Base-by-base conservation (phyloP, 2,888 invertebrate species). In the Meloe dianella region DNA sequence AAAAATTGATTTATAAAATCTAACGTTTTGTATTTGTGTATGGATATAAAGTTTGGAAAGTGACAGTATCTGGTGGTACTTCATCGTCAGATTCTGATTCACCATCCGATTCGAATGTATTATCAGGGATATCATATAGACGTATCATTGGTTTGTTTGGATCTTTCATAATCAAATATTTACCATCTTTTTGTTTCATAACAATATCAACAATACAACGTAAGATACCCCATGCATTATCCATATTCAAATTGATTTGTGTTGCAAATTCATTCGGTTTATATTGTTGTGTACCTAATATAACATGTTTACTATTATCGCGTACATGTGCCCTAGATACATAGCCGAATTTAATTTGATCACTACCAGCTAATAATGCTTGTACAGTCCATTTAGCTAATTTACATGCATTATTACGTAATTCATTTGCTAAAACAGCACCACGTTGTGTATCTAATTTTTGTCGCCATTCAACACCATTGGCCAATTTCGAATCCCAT, bases 321-420 rank as follows among this genome's bases (percentile, higher is more conserved):
- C 97, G 91, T 9, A 96, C 92, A 82, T 94, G 94, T 3, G 92
- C 89, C 69, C 99, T 92, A 1, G 98, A 98, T n/a, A 99, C 99
- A 85, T 98, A 99, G 78, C 98, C 99, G 85, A 99, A 95, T 86
- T 99, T 99, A 76, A 99, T 90, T 84, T 97, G 96, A 86, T 98
- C 97, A 6, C 97, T 97, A 35, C 98, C 97, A 64, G 98, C 97
- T 20, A 94, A 83, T 29, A 93, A 81, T n/a, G 96, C 94, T 85
- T 94, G 95, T 0, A 97, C 95, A 0, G 98, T 98, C 98, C 99
- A 99, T 82, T 98, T 99, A 71, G 98, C 98, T 69, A 99, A 87
- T 85, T 99, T 99, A 87, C 97, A 98, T n/a, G 97, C 96, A 86
- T 99, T 99, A 84, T 99, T 99, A 75, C 98, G 90, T 73, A 99